These are phyloP conservation scores for Macaca fascicularis DNA, from an alignment of 2,113 vertebrate species.

Conservation along the genomic window T2T-MFA8v1.1 NC_088392.1:49866001-49866500, in stretches of 20 bases:
- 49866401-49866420: constrained; percentile 30
- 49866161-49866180: not conserved
- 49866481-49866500: constrained; percentile 76
- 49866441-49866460: constrained; percentile 58
- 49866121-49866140: not conserved
- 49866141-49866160: not conserved
- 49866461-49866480: constrained; percentile 57
- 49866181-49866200: not conserved
- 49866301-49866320: not conserved
- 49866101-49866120: not conserved
- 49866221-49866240: not conserved
- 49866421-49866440: constrained; percentile 62
- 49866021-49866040: accelerated
- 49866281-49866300: not conserved
- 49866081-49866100: not conserved
- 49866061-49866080: not conserved
- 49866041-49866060: not conserved
- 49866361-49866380: not conserved
- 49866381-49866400: constrained; percentile 66
- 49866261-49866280: not conserved
- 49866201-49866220: not conserved
- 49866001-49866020: not conserved
- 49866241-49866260: not conserved
- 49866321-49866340: constrained; percentile 9
- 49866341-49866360: not conserved